Evolutionary conservation across 35 echinoderm and acorn worm genomes (phyloP), one percentile per base, ranked within the genome.

Genomic region (Heliocidaris erythrogramma): DNA sequence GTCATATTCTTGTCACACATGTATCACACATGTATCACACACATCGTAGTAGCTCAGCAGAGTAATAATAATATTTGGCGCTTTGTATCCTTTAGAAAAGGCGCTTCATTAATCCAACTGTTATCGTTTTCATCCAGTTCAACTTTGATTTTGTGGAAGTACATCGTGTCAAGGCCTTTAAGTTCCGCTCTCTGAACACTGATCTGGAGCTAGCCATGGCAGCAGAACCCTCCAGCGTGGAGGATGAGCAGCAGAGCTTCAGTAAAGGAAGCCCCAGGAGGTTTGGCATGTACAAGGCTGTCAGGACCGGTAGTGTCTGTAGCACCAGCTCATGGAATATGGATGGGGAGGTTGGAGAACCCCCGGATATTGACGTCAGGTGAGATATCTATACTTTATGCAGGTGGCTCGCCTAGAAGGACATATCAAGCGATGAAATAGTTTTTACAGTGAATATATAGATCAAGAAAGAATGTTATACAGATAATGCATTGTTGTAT

Each of bases 301-400:
- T 16, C 13, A 94, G 97, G 48, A 69, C 93, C 14, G 27, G 47
- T 6, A 96, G 96, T 88, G 95, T 95, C 5, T 94, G 71, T 27
- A 99, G 95, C 50, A 96, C 93, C 89, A 99, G 98, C 85, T 96
- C 97, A 0, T 99, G 98, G 98, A 99, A 99, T 88, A 92, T 97
- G 30, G 98, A 99, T 88, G 98, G 98, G 17, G 98, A 99, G 85
- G 94, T 97, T 95, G 89, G 92, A 2, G 96, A 96, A 49, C 93
- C 94, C 14, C 95, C 98, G 47, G 98, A 97, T 53, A 96, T 99
- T 42, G 97, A 97, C 60, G 96, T 99, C 14, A 97, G 95, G 98
- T 99, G 95, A 93, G 95, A 6, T n/a, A 95, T 56, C 14, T n/a
- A 89, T 0, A n/a, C 47, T 21, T 89, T 18, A 78, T 78, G 21